Percentiles rank a stretch among this genome's conserved stretches.
Conservation (phyloP, 1,140 invertebrate genomes). For the Ctenoplectra terminalis region DNA sequence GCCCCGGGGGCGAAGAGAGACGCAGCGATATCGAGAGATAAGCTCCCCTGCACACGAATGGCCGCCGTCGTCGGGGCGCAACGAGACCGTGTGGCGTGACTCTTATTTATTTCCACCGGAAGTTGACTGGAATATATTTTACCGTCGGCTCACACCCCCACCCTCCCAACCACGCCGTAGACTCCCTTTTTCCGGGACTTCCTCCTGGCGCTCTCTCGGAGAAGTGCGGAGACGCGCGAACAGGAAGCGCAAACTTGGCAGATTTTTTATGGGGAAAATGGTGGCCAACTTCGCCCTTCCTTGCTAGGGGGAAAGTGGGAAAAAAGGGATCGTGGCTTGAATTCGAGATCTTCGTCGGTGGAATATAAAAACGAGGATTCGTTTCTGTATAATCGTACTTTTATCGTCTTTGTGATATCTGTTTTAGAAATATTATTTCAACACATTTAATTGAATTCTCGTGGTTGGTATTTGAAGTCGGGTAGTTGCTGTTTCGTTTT, state of each 20-base stretch:
- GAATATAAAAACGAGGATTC: slow-evolving; percentile 13
- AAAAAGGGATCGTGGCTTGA: background rate
- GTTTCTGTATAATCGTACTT: too few species aligned
- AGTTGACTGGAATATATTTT: slow-evolving; percentile 83
- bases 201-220: slow-evolving; percentile 71
- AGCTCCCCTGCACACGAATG: slow-evolving; percentile 76
- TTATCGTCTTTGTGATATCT: background rate
- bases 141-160: slow-evolving; percentile 71
- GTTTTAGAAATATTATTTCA: background rate
- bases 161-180: background rate
- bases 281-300: slow-evolving; percentile 56
- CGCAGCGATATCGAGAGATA: slow-evolving; percentile 79
- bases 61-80: slow-evolving; percentile 73
- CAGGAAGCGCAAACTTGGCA: slow-evolving; percentile 82
- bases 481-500: background rate
- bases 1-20: slow-evolving; percentile 31
- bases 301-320: background rate
- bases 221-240: slow-evolving; percentile 77
- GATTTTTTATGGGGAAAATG: slow-evolving; percentile 79
- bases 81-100: slow-evolving; percentile 79
- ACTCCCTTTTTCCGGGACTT: slow-evolving; percentile 60
- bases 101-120: slow-evolving; percentile 84
- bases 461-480: too few species aligned
- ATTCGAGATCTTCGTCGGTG: slow-evolving; percentile 36
- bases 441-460: too few species aligned